phyloP scores from a whole-genome alignment of 2,797 vertebrate genomes.

The Hypotaenidia philippensis region DNA sequence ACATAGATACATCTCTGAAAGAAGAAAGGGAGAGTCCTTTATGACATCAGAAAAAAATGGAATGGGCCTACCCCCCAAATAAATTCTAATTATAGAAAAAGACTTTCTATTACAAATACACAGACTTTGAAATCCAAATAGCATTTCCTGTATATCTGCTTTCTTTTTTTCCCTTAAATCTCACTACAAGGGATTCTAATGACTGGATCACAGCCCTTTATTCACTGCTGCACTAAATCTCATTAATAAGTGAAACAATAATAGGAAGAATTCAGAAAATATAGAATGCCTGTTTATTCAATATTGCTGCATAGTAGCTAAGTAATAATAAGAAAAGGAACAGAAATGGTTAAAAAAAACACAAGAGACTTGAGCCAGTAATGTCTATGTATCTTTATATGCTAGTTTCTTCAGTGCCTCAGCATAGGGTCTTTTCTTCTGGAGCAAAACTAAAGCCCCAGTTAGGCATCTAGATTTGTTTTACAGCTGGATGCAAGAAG shows the following conservation, averaged over 20 bases:
- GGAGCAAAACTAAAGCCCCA: background rate
- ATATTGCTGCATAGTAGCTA: background rate
- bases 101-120: background rate
- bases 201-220: background rate
- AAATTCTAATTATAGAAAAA: background rate
- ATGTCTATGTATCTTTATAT: background rate
- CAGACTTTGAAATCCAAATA: background rate
- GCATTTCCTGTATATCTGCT: background rate
- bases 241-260: background rate
- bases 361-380: background rate
- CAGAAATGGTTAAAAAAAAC: background rate
- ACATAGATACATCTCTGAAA: background rate
- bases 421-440: background rate
- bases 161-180: background rate
- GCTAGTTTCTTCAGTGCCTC: background rate
- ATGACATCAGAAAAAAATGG: background rate
- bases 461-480: background rate
- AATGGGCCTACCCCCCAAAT: accelerated
- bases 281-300: background rate
- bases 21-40: background rate
- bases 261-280: background rate
- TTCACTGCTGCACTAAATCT: background rate
- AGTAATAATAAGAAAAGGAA: background rate
- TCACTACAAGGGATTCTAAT: background rate
- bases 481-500: background rate